A percentile compares a stretch with the other conserved stretches of the same genome.
These are phyloP conservation scores for Pogonus chalceus DNA, from an alignment of 1,140 invertebrate species.

Conservation along the genomic window DNA sequence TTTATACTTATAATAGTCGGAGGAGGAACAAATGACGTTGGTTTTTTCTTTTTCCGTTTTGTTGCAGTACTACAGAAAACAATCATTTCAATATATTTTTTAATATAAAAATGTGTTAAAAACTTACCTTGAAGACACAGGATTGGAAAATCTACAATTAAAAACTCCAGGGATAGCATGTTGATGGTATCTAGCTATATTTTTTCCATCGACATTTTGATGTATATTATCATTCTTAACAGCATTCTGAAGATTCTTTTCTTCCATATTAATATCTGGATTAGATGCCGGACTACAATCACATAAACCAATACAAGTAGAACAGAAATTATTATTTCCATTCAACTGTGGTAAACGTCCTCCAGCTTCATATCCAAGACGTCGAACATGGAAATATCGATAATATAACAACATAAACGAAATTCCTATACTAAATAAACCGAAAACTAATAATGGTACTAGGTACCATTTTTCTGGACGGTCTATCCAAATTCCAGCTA, in stretches of 20 bases:
- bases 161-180: slow-evolving; percentile 73
- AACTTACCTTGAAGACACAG: slow-evolving; percentile 26
- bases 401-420: slow-evolving; percentile 80
- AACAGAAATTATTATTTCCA: slow-evolving; percentile 9
- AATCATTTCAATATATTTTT: neutral
- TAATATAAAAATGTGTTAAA: neutral
- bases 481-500: slow-evolving; percentile 39
- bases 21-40: slow-evolving; percentile 73
- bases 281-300: neutral
- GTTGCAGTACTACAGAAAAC: slow-evolving; percentile 34
- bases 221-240: neutral
- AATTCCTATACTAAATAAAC: slow-evolving; percentile 65
- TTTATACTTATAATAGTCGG: slow-evolving; percentile 39
- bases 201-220: neutral
- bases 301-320: slow-evolving; percentile 4
- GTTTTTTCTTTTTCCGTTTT: slow-evolving; percentile 82
- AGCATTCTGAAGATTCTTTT: neutral
- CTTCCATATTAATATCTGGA: neutral
- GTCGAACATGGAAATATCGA: slow-evolving; percentile 59
- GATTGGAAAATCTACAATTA: slow-evolving; percentile 77
- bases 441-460: slow-evolving; percentile 47
- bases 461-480: slow-evolving; percentile 28
- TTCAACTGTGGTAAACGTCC: slow-evolving; percentile 28
- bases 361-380: slow-evolving; percentile 52
- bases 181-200: slow-evolving; percentile 4